Base-by-base conservation (phyloP, 2,888 invertebrate species). In the Xestia xanthographa region DNA sequence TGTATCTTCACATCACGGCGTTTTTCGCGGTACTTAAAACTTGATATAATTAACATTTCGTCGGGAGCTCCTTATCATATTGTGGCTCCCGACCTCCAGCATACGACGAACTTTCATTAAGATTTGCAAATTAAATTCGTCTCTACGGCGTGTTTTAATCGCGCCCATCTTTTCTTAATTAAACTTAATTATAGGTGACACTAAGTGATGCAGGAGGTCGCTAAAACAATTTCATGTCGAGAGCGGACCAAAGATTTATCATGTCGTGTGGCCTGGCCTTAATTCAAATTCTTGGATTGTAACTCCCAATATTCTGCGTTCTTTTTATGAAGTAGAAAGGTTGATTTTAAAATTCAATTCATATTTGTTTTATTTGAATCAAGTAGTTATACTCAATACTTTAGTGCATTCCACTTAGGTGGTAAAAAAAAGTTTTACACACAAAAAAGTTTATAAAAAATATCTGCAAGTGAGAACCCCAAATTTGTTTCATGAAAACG, bases 41-140 rank as follows among this genome's bases (percentile, higher is more conserved):
- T 86, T 88, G 77, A 86, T 90, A 90, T 91, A 92, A 94, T 94
- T 93, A 93, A 92, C 92, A 93, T 93, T 92, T 91, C 86, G 87
- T 88, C 86, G 88, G 85, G 86, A 77, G 84, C 82, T 82, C 83
- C 89, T 92, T 91, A 90, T 90, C 89, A 88, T 90, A 90, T 90
- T 88, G 90, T 89, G 90, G 89, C 85, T 78, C 79, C 82, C 73
- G 73, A 88, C 89, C 80, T 87, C 87, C 80, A 85, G 86, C 84
- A 86, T 79, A 86, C 86, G 89, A 85, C 85, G 83, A 90, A 91
- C 90, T 93, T 92, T 92, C 91, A 93, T 93, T 93, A 94, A 92
- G 92, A 92, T 92, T 92, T 93, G 93, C 92, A 93, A 94, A 95
- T 95, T 93, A 93, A 93, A 94, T 94, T 92, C 88, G 90, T 90